phyloP scores from a whole-genome alignment of 2,113 vertebrate genomes.

The Catharus fuscescens region DNA sequence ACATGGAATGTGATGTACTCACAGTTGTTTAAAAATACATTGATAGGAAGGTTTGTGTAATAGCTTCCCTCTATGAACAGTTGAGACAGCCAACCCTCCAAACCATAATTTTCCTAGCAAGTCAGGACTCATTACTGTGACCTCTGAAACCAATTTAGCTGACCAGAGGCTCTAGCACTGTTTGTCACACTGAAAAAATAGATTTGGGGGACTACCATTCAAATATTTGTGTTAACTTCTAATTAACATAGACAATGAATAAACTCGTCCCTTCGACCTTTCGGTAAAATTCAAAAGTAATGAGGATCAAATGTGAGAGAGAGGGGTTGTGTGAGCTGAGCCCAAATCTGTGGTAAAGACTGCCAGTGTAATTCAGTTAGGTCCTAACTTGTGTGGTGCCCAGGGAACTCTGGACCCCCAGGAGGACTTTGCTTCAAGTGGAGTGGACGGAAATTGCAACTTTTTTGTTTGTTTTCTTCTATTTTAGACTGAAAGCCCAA shows the following conservation, averaged over 20 bases:
- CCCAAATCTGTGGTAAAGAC: neutral
- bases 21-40: neutral
- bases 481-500: conserved; percentile 19
- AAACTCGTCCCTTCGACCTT: neutral
- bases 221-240: conserved; percentile 14
- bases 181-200: neutral
- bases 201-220: neutral
- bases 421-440: neutral
- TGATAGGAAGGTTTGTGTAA: neutral
- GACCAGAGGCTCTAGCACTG: neutral
- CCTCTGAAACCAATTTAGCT: neutral
- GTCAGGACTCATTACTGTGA: neutral
- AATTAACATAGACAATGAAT: neutral
- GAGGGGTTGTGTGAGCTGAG: neutral
- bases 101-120: neutral
- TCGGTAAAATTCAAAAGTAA: neutral
- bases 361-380: neutral
- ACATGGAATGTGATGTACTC: neutral
- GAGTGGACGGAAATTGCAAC: neutral
- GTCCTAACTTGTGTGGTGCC: neutral
- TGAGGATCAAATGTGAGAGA: neutral
- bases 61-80: neutral
- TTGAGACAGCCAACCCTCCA: neutral
- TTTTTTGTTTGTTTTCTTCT: conserved; percentile 25
- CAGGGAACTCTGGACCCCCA: neutral